Evolutionary conservation across 2,888 invertebrate genomes (phyloP).

Genomic region (Melanostoma mellinum): DNA sequence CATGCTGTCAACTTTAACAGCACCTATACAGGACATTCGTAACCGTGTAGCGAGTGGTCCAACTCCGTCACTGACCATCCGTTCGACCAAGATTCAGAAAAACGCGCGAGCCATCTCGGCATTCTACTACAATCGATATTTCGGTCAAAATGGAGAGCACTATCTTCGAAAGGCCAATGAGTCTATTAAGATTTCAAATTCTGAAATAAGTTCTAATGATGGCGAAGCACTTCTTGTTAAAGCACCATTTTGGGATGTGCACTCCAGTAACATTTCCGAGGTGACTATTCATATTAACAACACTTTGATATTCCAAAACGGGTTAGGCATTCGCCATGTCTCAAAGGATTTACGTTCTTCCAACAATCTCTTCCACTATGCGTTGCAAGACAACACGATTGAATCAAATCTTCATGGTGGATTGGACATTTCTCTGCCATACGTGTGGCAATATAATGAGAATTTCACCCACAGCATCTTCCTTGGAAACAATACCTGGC

Average conservation of each 20-base stretch:
- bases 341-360: conserved; percentile 96
- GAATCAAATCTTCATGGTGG: conserved; percentile 94
- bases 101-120: conserved; percentile 92
- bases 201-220: conserved; percentile 90
- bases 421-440: conserved; percentile 93
- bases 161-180: conserved; percentile 94
- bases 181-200: conserved; percentile 89
- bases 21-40: conserved; percentile 88
- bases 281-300: conserved; percentile 94
- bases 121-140: conserved; percentile 93
- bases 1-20: conserved; percentile 88
- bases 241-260: conserved; percentile 93
- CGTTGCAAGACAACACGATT: conserved; percentile 92
- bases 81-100: conserved; percentile 89
- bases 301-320: conserved; percentile 93
- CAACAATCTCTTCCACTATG: conserved; percentile 98
- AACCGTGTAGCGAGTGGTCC: conserved; percentile 91
- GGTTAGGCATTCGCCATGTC: conserved; percentile 92
- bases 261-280: conserved; percentile 93
- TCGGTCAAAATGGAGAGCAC: conserved; percentile 93
- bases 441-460: conserved; percentile 97
- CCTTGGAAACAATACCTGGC: conserved; percentile 93
- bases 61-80: conserved; percentile 88
- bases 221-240: conserved; percentile 91
- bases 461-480: conserved; percentile 96